Evolutionary conservation across 2,797 vertebrate species (phyloP).

Genomic region (Hydrolagus colliei): DNA sequence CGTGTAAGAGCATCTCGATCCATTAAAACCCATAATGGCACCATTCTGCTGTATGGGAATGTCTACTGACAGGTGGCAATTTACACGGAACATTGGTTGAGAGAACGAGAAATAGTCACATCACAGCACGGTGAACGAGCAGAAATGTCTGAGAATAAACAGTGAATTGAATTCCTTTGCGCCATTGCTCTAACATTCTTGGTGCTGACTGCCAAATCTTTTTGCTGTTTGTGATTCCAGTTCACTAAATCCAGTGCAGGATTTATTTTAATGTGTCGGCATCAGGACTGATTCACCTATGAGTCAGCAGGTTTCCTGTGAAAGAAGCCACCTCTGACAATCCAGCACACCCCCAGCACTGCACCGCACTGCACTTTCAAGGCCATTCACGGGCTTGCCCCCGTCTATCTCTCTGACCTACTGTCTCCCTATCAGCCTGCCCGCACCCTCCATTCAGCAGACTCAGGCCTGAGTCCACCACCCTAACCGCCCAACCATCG

Average conservation of each 20-base stretch:
- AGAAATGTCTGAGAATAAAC: background rate
- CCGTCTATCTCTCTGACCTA: too few relatives aligned
- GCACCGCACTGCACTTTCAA: too few relatives aligned
- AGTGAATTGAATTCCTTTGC: background rate
- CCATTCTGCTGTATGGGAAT: background rate
- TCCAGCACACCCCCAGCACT: too few relatives aligned
- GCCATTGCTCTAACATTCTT: background rate
- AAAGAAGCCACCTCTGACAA: too few relatives aligned
- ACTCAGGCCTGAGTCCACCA: too few relatives aligned
- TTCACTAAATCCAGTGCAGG: background rate
- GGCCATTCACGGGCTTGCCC: too few relatives aligned
- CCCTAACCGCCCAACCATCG: too few relatives aligned
- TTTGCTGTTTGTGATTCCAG: background rate
- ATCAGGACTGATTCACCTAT: too few relatives aligned
- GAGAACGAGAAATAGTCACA: background rate
- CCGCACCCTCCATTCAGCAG: too few relatives aligned
- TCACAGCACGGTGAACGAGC: background rate
- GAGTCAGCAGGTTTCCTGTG: too few relatives aligned
- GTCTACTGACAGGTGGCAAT: background rate
- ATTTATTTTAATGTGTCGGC: background rate
- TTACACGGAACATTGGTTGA: background rate
- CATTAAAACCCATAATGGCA: conserved; percentile 5
- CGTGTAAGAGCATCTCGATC: too few relatives aligned
- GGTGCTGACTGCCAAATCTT: background rate
- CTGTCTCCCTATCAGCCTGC: too few relatives aligned